A percentile compares a stretch with the other conserved stretches of the same genome.
Evolutionary conservation across 2,797 vertebrate genomes (phyloP).

Genomic region (Cheirogaleus major): DNA sequence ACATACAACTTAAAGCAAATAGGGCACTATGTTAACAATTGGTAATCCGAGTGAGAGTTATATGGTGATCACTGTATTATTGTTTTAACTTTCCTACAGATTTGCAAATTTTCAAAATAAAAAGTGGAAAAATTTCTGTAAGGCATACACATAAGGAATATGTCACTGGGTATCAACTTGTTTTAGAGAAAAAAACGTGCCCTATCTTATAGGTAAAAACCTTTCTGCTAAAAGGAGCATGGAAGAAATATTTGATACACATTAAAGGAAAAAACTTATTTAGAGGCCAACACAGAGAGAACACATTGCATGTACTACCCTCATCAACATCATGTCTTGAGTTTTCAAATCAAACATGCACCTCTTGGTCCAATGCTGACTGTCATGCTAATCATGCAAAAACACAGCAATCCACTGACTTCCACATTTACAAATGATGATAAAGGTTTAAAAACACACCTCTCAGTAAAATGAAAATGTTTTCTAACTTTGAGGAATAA

Average conservation of each 20-base stretch:
- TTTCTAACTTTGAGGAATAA: background rate
- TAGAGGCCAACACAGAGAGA: background rate
- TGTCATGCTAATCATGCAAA: background rate
- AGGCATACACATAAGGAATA: background rate
- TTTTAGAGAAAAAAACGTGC: background rate
- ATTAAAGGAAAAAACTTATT: background rate
- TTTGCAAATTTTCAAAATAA: background rate
- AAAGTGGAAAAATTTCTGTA: background rate
- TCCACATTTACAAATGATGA: background rate
- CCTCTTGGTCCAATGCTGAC: background rate
- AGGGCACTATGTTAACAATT: background rate
- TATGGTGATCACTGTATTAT: background rate
- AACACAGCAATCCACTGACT: background rate
- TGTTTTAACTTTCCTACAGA: background rate
- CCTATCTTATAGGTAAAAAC: background rate
- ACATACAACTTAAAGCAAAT: background rate
- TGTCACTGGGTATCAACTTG: background rate
- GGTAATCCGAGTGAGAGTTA: background rate
- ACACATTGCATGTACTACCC: rapidly evolving
- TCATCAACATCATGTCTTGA: background rate
- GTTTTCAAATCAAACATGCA: background rate
- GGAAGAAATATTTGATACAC: background rate
- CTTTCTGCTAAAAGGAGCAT: background rate
- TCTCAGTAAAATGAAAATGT: slow-evolving; percentile 22
- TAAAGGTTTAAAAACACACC: background rate